Percentiles rank a stretch among this genome's conserved stretches.
These are phyloP conservation scores for Albula glossodonta DNA, from an alignment of 2,113 vertebrate genomes.

Conservation along the genomic window DNA sequence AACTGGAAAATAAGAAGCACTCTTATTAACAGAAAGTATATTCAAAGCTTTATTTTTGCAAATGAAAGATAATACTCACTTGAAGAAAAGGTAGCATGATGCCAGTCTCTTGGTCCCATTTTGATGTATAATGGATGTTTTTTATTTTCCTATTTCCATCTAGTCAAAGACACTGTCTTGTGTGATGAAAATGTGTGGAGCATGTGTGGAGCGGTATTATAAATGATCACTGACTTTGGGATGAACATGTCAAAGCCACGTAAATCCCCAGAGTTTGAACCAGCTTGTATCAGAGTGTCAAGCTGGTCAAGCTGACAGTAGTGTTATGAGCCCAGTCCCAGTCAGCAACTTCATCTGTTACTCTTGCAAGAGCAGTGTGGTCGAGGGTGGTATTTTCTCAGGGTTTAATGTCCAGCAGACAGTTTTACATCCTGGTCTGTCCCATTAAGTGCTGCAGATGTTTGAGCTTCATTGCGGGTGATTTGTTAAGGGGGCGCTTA, in stretches of 20 bases:
- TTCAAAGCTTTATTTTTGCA: not conserved
- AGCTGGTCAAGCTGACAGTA: not conserved
- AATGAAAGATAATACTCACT: too few species aligned
- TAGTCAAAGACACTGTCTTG: too few species aligned
- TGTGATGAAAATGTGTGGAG: too few species aligned
- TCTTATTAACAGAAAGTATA: not conserved
- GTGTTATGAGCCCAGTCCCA: not conserved
- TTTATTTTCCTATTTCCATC: too few species aligned
- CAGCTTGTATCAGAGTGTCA: not conserved
- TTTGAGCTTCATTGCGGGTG: not conserved
- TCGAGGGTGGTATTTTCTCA: conserved; percentile 8
- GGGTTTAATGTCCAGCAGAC: conserved; percentile 6
- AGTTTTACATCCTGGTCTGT: conserved; percentile 8
- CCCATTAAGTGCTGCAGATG: not conserved
- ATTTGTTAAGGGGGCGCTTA: conserved; percentile 32
- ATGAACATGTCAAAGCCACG: too few species aligned
- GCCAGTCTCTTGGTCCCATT: too few species aligned
- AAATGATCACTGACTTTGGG: too few species aligned
- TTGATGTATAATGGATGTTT: too few species aligned
- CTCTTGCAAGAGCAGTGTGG: not conserved
- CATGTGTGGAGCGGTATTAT: too few species aligned
- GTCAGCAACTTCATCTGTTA: not conserved
- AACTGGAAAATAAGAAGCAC: too few species aligned
- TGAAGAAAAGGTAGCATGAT: too few species aligned
- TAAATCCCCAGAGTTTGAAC: not conserved